Base-by-base conservation (phyloP, 2,113 vertebrate genomes). In the Melozone crissalis region DNA sequence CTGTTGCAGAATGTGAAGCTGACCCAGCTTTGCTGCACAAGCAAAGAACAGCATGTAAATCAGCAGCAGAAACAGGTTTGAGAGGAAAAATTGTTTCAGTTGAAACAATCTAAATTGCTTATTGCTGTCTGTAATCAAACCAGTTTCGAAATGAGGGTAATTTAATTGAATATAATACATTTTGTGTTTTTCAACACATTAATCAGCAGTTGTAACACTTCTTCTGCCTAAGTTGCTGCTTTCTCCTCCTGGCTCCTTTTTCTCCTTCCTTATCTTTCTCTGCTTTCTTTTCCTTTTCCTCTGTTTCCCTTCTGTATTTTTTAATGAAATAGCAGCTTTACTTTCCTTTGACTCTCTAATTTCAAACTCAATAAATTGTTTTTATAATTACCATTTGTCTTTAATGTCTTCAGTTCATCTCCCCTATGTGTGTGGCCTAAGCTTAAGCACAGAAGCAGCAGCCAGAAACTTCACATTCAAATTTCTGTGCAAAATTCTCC, bases 41-140 rank as follows among this genome's bases (percentile, higher is more conserved):
- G 71, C 37, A 15, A 24, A 69, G 44, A 83, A 16, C 58, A 78
- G 16, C 19, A 58, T 94, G 80, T 51, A 94, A 95, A 93, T 75
- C 63, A 91, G 58, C n/a, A 54, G 23, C 54, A 77, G 85, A 59
- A 93, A 87, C 63, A 90, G 74, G 80, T 87, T 82, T 89, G 95
- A 91, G 89, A 73, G 79, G 83, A 89, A 89, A 90, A 84, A 30
- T 21, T 5, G 20, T 93, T 93, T 86, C 11, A 28, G 24, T 65
- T 91, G 51, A 66, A 85, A 79, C 62, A 62, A 41, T 59, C 30
- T 49, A 35, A 84, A 59, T 90, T 86, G 26, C 47, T 93, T 84
- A 43, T 54, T 81, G 47, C 59, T 86, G 35, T 31, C 63, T 91
- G 28, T 74, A 80, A 92, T 88, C 43, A 84, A 88, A 68, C 35